Evolutionary conservation across 2,113 vertebrate species (phyloP).

Genomic region (Plecturocebus donacophilus): DNA sequence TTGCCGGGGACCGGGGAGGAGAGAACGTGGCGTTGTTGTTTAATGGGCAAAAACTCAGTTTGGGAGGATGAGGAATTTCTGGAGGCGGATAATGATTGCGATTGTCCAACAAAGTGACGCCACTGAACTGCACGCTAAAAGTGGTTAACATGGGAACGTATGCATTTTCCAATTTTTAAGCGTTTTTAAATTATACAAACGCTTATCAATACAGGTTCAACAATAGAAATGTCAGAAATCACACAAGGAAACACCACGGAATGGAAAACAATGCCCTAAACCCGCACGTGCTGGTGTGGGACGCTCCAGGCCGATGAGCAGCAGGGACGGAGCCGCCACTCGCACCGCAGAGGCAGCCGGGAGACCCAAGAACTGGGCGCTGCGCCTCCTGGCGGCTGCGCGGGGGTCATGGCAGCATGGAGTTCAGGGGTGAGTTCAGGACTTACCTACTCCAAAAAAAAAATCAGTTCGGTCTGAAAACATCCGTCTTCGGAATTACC

Average conservation of each 20-base stretch:
- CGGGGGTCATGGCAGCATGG: not conserved
- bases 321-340: too few species aligned
- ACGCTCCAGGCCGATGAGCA: not conserved
- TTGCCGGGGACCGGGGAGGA: not conserved
- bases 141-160: not conserved
- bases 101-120: not conserved
- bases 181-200: not conserved
- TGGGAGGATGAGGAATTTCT: not conserved
- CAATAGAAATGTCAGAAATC: not conserved
- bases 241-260: not conserved
- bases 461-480: not conserved
- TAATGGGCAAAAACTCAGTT: not conserved
- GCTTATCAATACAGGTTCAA: not conserved
- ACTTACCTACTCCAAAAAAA: not conserved
- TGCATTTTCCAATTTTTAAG: not conserved
- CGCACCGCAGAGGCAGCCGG: not conserved
- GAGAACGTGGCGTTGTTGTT: not conserved
- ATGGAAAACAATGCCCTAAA: not conserved
- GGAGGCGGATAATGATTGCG: not conserved
- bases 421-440: not conserved
- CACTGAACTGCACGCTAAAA: not conserved
- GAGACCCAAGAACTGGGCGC: not conserved
- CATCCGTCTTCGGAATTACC: not conserved
- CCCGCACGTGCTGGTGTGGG: not conserved
- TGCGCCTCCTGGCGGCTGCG: rapidly evolving